Conservation (phyloP, 2,888 invertebrate species). For the Eustalomyia histrio region DNA sequence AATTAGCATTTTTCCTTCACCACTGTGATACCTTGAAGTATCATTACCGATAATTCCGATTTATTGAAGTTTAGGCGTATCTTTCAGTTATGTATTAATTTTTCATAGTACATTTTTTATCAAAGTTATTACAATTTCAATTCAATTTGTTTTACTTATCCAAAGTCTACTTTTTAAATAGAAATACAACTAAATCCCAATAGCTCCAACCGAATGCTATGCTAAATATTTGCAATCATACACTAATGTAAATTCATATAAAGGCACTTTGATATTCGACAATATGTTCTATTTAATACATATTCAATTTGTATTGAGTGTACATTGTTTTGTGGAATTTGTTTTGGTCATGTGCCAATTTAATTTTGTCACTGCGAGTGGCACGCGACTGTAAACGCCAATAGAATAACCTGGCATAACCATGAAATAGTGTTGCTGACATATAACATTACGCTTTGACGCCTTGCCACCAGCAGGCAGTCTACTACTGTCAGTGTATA, state of each 20-base stretch:
- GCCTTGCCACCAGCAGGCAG: slow-evolving; percentile 62
- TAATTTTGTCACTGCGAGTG: slow-evolving; percentile 76
- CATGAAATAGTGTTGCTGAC: slow-evolving; percentile 54
- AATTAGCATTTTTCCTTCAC: no score
- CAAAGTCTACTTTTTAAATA: no score
- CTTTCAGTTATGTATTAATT: no score
- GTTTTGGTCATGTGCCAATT: slow-evolving; percentile 76
- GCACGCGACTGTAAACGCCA: slow-evolving; percentile 64
- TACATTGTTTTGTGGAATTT: slow-evolving; percentile 55
- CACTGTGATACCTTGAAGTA: no score
- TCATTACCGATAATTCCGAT: no score
- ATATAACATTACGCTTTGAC: slow-evolving; percentile 60
- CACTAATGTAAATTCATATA: slow-evolving; percentile 29
- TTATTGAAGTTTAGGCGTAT: no score
- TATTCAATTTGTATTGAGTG: slow-evolving; percentile 43
- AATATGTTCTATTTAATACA: neutral
- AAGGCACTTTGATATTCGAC: slow-evolving; percentile 9
- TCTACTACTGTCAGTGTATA: slow-evolving; percentile 32
- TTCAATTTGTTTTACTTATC: no score
- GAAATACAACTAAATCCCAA: no score
- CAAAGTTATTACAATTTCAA: no score
- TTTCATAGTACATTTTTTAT: no score
- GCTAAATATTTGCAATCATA: slow-evolving; percentile 50
- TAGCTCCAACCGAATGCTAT: slow-evolving; percentile 21
- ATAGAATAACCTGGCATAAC: slow-evolving; percentile 53